These are phyloP conservation scores for Pyrrhosoma nymphula DNA, from an alignment of 2,888 invertebrate species.

Conservation along the genomic window DNA sequence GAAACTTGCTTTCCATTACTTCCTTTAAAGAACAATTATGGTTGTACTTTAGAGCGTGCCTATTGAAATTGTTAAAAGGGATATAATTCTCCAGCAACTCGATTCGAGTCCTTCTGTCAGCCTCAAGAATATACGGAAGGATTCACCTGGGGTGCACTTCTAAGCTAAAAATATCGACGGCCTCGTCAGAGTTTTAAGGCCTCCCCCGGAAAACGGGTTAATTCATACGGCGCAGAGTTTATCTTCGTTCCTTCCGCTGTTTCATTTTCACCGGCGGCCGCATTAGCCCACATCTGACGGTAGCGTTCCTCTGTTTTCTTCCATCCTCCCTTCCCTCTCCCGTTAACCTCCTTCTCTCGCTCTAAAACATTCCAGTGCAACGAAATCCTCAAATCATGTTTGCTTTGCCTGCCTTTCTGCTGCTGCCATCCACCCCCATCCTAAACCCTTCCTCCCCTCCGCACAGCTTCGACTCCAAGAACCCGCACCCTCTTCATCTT, in stretches of 20 bases:
- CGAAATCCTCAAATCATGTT: constrained; percentile 42
- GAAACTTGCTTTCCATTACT: too few relatives aligned
- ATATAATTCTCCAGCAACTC: too few relatives aligned
- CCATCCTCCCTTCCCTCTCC: background rate
- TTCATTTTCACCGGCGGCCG: background rate
- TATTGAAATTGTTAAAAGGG: too few relatives aligned
- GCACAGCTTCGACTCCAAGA: too few relatives aligned
- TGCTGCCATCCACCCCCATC: background rate
- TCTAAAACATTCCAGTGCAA: background rate
- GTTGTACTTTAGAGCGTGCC: too few relatives aligned
- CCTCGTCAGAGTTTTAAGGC: too few relatives aligned
- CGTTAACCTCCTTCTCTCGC: background rate
- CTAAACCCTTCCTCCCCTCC: background rate
- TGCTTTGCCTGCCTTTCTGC: background rate
- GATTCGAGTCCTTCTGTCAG: too few relatives aligned
- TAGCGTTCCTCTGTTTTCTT: background rate
- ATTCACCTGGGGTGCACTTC: too few relatives aligned
- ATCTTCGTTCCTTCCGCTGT: background rate
- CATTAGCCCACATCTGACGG: background rate
- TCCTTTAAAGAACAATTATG: too few relatives aligned
- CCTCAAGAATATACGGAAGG: too few relatives aligned
- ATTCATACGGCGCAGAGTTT: background rate
- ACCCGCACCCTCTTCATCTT: background rate
- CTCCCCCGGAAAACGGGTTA: background rate
- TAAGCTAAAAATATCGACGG: too few relatives aligned